Base-by-base conservation (phyloP, 1,140 invertebrate genomes). In the Argopecten irradians region DNA sequence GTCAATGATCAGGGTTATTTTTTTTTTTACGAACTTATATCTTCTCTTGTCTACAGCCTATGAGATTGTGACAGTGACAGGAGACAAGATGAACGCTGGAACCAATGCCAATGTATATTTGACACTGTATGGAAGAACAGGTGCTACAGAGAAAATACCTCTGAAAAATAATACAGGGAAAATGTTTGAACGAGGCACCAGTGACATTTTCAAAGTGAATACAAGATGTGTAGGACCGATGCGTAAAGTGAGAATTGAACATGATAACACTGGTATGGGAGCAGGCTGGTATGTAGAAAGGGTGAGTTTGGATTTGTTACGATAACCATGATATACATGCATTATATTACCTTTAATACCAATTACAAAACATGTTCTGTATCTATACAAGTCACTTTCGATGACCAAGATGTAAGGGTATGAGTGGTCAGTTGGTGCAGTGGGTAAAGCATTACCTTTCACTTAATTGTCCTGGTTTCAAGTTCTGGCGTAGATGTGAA, bases 211-310 rank as follows among this genome's bases (percentile, higher is more conserved):
- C 85, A 92, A 90, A 55, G 83, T 96, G 14, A 93, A 93, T 71
- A 89, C 93, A 16, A 94, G 93, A 43, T 95, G 95, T 93, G 94
- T 96, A 43, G 95, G 95, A 35, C 93, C 94, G 16, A 92, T 96
- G 91, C 94, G 87, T 11, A 96, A 96, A 91, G 89, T 96, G 1
- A 89, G 93, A 82, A 93, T 96, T 33, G 94, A 95, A 84, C 95
- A 96, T 91, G 95, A 96, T 90, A 95, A 96, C 85, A 94, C 93
- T n/a, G 95, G 95, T 33, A 85, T 94, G 22, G 93, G 88, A 1
- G 89, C 95, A n/a, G 95, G 95, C 16, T 96, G 95, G 95, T 96
- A 92, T 89, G 85, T 96, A n/a, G 95, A 95, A 85, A 93, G 94
- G 91, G 94, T 95, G 87, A 91, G 93, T 89, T 35, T 34, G 33